Evolutionary conservation across 2,113 vertebrate genomes (phyloP).

Genomic region (Aleadryas rufinucha): DNA sequence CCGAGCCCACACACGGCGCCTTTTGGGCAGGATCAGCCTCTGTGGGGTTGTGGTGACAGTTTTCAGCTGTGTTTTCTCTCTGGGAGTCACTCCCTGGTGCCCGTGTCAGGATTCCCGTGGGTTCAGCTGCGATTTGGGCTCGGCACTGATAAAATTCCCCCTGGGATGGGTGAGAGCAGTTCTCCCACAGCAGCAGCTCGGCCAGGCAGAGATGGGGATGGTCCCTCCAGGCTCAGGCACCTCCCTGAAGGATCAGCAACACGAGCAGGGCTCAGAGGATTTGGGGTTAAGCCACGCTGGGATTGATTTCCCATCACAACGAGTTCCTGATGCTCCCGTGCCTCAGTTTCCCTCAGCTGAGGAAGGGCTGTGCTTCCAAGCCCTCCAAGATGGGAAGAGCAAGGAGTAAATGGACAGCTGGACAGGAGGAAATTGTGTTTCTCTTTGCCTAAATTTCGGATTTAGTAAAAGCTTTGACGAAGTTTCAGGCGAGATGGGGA

Average conservation of each 20-base stretch:
- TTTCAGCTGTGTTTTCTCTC: neutral
- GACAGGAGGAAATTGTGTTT: neutral
- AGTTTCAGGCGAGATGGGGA: neutral
- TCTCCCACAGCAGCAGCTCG: neutral
- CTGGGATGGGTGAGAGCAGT: rapidly evolving
- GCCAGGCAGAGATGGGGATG: neutral
- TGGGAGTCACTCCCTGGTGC: neutral
- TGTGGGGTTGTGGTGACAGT: neutral
- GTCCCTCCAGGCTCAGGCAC: neutral
- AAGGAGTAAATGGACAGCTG: neutral
- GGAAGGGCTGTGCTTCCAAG: neutral
- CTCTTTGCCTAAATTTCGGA: neutral
- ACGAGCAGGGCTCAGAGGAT: neutral
- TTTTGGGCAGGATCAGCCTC: neutral
- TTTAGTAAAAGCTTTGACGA: neutral
- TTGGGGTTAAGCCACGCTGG: neutral
- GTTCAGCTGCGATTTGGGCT: neutral
- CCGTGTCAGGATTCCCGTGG: rapidly evolving
- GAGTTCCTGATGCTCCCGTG: rapidly evolving
- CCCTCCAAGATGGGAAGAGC: neutral
- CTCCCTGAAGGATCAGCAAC: neutral
- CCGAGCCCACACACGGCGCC: rapidly evolving
- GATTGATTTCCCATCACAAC: neutral
- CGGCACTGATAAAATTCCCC: neutral
- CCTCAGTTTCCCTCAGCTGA: neutral